Evolutionary conservation across 2,113 vertebrate genomes (phyloP), one percentile per base, ranked within the genome.

Genomic region (Heterotis niloticus): DNA sequence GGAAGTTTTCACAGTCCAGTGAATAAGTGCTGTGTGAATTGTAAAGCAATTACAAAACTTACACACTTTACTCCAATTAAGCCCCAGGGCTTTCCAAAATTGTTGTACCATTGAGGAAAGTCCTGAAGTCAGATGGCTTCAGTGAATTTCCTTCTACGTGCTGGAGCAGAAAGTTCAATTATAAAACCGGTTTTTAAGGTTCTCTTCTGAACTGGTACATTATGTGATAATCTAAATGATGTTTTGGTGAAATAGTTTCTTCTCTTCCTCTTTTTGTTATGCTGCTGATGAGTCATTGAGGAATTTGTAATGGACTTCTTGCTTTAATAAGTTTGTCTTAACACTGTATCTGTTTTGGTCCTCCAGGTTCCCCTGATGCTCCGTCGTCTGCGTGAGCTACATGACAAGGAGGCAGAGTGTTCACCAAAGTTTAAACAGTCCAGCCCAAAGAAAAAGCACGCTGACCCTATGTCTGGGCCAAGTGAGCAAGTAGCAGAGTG

Each of bases 331-430:
- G 60, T 44, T 34, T 60, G 18, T n/a, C 65, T 66, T 24, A 51
- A 17, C 14, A 18, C 44, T 29, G 16, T 77, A 54, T 17, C 5
- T 18, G n/a, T 52, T 23, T 14, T 12, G 14, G 0, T 24, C 29
- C 76, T 0, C 85, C 86, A 98, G 96, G 95, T 98, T 12, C 94
- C 95, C 0, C 86, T 98, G 79, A 94, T 96, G 84, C 93, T 97
- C 77, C 90, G 86, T 16, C 91, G 94, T 0, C 83, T 96, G 1
- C 90, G 91, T 12, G 91, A 96, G 77, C 84, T 97, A 1, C 95
- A 96, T 81, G 85, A 84, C 16, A 92, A 89, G 56, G 90, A 93
- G 83, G 84, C 88, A 76, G 87, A 85, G 11, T 78, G 82, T 18
- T 91, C 91, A n/a, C 93, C 89, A 69, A 93, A 93, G 81, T 91